Evolutionary conservation across 2,888 invertebrate species (phyloP).

Genomic region (Drosophila formosana): DNA sequence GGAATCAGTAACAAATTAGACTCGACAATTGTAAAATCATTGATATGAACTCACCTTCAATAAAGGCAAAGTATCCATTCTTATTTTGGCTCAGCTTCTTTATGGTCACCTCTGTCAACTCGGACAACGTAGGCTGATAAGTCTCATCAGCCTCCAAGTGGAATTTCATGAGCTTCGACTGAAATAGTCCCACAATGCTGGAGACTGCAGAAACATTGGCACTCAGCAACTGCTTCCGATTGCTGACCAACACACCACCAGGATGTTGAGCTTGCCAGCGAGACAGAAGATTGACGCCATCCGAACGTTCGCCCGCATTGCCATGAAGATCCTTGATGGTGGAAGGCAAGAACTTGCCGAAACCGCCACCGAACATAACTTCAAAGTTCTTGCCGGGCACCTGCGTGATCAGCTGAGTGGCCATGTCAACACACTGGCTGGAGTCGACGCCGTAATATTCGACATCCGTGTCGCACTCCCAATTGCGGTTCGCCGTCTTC

Average conservation of each 20-base stretch:
- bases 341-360: constrained; percentile 88
- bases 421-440: constrained; percentile 89
- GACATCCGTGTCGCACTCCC: constrained; percentile 89
- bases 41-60: constrained; percentile 82
- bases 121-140: constrained; percentile 87
- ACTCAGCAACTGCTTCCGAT: constrained; percentile 86
- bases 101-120: constrained; percentile 89
- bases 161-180: constrained; percentile 86
- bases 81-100: constrained; percentile 86
- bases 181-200: constrained; percentile 87
- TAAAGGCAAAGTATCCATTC: constrained; percentile 87
- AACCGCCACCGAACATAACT: constrained; percentile 92
- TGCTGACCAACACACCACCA: constrained; percentile 87
- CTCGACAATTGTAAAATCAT: not conserved
- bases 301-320: constrained; percentile 86
- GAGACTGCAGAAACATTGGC: constrained; percentile 85
- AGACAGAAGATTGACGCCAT: constrained; percentile 88
- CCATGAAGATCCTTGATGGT: constrained; percentile 85
- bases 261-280: constrained; percentile 88
- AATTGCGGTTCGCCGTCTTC: constrained; percentile 88
- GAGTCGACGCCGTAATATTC: constrained; percentile 34
- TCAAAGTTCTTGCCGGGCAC: constrained; percentile 90
- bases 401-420: constrained; percentile 89
- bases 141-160: constrained; percentile 85
- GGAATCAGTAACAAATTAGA: not conserved